phyloP scores from a whole-genome alignment of 2,797 vertebrate species.

The Botia almorhae region DNA sequence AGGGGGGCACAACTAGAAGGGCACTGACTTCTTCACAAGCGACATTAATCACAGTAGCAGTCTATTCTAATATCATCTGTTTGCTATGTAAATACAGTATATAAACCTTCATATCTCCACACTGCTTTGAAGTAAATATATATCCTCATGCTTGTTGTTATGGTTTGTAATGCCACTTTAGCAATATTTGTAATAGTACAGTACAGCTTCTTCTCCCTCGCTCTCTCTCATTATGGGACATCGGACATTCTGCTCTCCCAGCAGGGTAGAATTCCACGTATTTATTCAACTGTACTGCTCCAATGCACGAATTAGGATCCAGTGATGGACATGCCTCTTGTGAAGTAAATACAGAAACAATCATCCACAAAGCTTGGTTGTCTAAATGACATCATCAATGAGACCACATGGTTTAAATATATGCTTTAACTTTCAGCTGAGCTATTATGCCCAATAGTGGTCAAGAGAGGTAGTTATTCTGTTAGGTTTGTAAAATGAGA shows the following conservation, averaged over 20 bases:
- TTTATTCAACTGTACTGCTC: constrained; percentile 59
- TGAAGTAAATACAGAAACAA: not conserved
- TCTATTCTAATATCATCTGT: not conserved
- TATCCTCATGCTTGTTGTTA: not conserved
- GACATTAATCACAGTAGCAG: not conserved
- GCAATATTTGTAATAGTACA: not conserved
- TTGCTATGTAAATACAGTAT: not conserved
- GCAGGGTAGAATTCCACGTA: constrained; percentile 69
- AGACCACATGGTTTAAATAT: not conserved
- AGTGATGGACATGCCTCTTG: constrained; percentile 16
- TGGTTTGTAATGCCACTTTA: not conserved
- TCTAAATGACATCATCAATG: not conserved
- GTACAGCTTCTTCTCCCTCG: constrained; percentile 59
- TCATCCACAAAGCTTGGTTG: not conserved
- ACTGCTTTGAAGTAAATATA: no score
- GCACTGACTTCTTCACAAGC: no score
- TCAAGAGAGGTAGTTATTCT: not conserved
- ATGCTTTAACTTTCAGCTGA: not conserved
- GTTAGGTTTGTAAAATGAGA: not conserved
- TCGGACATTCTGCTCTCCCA: constrained; percentile 67
- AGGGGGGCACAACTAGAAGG: not conserved
- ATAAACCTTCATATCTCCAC: not conserved
- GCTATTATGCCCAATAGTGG: no score
- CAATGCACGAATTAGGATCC: constrained; percentile 52
- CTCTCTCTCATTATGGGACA: constrained; percentile 71